phyloP scores from a whole-genome alignment of 1,140 invertebrate species.

The Lithobius niger region DNA sequence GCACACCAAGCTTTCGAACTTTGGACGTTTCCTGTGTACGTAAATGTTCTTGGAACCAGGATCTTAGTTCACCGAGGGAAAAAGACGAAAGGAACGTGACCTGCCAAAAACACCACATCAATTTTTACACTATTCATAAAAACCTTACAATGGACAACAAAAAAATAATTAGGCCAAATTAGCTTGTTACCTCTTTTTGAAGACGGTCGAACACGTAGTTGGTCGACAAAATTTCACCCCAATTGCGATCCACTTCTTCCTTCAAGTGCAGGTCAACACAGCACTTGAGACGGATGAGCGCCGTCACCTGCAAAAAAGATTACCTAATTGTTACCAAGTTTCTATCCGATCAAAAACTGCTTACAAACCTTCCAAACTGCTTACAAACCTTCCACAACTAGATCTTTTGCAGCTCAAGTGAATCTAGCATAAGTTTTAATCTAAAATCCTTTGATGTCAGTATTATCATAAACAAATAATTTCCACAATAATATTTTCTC shows the following conservation, averaged over 20 bases:
- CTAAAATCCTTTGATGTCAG: too few relatives aligned
- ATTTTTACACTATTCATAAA: conserved; percentile 7
- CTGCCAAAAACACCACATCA: conserved; percentile 6
- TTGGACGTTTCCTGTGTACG: neutral
- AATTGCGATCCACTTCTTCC: conserved; percentile 46
- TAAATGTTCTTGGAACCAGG: conserved; percentile 8
- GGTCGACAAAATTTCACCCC: conserved; percentile 16
- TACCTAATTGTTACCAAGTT: too few relatives aligned
- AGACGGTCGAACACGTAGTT: conserved; percentile 19
- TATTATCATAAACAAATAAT: too few relatives aligned
- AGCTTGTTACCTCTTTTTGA: conserved; percentile 11
- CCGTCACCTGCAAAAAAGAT: conserved; percentile 19
- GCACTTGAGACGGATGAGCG: conserved; percentile 56
- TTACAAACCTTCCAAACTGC: too few relatives aligned
- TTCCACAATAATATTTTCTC: too few relatives aligned
- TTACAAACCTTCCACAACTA: too few relatives aligned
- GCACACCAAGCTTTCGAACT: conserved; percentile 7
- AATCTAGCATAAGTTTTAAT: too few relatives aligned
- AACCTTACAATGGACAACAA: conserved; percentile 9
- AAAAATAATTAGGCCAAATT: conserved; percentile 11
- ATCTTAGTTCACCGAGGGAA: conserved; percentile 6
- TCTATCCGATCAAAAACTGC: too few relatives aligned
- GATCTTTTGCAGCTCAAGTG: too few relatives aligned
- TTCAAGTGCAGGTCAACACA: conserved; percentile 53
- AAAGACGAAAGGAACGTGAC: conserved; percentile 1